Evolutionary conservation across 2,113 vertebrate species (phyloP), one percentile per base, ranked within the genome.

Genomic region (Nothobranchius kuhntae): DNA sequence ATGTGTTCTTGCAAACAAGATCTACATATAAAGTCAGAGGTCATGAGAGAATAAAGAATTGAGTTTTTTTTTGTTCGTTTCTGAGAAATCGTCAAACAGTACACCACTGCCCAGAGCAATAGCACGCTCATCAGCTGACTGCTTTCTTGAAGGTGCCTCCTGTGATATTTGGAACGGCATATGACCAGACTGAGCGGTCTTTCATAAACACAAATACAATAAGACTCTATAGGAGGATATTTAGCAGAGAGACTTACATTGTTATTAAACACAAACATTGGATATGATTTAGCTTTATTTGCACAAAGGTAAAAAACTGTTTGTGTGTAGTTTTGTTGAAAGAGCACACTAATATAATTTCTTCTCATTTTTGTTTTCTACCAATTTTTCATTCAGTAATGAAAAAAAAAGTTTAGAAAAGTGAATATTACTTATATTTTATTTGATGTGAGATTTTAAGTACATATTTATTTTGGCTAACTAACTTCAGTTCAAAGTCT

Each of bases 331-430:
- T 40, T 40, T 30, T 7, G 12, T 7, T 30, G 30, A 26, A 13
- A 2, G 30, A 13, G 24, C 12, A 30, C 30, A 30, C 30, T 30
- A 30, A 30, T 6, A 36, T 36, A 3, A 21, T 14, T 52, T 38
- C 15, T 50, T 55, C 1, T 57, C 9, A 14, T 24, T 58, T 12
- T 3, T 15, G 0, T 13, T 30, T 40, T 48, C 7, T 3, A 8
- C 13, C 38, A 53, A 35, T 50, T 21, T 74, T 59, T 61, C 38
- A 65, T 54, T 10, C 15, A 0, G 1, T 61, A 71, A 82, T 58
- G 35, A 3, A 15, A 61, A 6, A 11, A 53, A 78, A 60, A 53
- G 35, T 75, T 72, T 35, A 26, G 30, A 30, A 4, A 30, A 30
- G 2, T 30, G 4, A 30, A 30, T 30, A 30, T 3, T 2, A 30